Percentiles rank a stretch among this genome's conserved stretches.
Evolutionary conservation across 2,113 vertebrate genomes (phyloP).

Genomic region (Fukomys damarensis): DNA sequence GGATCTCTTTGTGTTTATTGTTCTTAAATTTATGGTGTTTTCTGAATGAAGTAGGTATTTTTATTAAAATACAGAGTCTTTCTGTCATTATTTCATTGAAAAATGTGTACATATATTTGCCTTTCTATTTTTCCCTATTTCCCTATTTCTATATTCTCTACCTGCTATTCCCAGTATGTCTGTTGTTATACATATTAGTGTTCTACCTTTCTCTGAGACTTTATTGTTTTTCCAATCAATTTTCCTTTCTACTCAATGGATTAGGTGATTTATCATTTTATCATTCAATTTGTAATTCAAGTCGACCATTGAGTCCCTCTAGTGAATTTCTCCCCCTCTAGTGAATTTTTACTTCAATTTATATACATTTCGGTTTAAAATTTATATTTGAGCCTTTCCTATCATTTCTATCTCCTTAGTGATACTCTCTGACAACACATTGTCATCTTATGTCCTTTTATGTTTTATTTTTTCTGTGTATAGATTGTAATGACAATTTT

Average conservation of each 20-base stretch:
- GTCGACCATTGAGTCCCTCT: background rate
- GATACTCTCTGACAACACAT: background rate
- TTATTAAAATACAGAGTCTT: background rate
- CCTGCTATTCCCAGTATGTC: background rate
- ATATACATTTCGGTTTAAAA: background rate
- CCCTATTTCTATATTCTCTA: too few species aligned
- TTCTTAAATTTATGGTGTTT: background rate
- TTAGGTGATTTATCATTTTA: background rate
- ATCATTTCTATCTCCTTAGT: background rate
- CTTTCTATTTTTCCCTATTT: background rate
- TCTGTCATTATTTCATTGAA: background rate
- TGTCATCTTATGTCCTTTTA: background rate
- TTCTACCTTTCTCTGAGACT: background rate
- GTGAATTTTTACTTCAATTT: background rate
- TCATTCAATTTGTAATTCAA: background rate
- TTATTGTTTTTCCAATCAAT: background rate
- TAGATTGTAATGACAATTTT: background rate
- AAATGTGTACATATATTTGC: background rate
- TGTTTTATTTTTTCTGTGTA: background rate
- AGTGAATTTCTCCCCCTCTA: too few species aligned
- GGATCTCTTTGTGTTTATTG: background rate
- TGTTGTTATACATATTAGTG: background rate
- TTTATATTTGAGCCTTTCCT: background rate
- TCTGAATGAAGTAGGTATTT: background rate
- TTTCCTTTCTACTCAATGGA: background rate